Evolutionary conservation across 2,888 invertebrate species (phyloP).

Genomic region (Tortricodes alternella): DNA sequence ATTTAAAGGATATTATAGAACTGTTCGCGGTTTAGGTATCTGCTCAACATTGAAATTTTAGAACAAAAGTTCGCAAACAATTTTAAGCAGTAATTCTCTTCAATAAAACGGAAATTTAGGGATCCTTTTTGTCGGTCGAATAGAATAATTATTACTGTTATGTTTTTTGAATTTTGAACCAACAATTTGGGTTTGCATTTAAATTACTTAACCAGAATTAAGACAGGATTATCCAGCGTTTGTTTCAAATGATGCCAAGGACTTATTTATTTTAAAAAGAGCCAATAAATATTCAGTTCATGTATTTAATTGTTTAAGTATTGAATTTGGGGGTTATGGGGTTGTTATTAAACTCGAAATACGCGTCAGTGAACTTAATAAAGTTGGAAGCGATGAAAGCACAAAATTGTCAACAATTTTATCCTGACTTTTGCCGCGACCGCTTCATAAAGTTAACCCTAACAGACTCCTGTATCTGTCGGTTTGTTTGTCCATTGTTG

Average conservation of each 20-base stretch:
- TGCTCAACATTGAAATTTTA: conserved; percentile 25
- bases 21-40: conserved; percentile 24
- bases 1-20: conserved; percentile 29
- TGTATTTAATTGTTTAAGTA: no score
- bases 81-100: conserved; percentile 13
- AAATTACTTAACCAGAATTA: conserved; percentile 3
- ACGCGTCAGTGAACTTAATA: not conserved
- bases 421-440: not conserved
- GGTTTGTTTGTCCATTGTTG: not conserved
- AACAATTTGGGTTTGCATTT: conserved; percentile 14
- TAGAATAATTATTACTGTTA: conserved; percentile 13
- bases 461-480: not conserved
- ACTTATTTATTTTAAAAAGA: no score
- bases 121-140: not conserved
- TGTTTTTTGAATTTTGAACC: conserved; percentile 1
- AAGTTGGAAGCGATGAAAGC: not conserved
- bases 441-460: not conserved
- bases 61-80: conserved; percentile 26
- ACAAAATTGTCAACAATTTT: not conserved
- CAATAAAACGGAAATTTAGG: conserved; percentile 16
- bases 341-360: not conserved
- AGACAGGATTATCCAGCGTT: not conserved
- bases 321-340: no score
- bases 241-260: no score
- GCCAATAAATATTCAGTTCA: no score